Evolutionary conservation across 2,113 vertebrate species (phyloP).

Genomic region (Pleuronectes platessa): DNA sequence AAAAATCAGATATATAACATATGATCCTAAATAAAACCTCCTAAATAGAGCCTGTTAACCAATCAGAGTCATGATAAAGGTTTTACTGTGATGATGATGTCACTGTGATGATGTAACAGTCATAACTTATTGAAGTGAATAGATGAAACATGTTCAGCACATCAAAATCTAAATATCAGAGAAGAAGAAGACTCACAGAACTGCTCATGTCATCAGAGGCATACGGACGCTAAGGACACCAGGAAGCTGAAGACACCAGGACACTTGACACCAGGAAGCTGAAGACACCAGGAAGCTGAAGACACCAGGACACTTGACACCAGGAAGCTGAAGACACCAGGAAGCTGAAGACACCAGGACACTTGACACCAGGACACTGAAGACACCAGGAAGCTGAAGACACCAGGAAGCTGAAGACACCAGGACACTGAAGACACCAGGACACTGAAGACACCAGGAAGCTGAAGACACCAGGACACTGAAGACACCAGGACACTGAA

Average conservation of each 20-base stretch:
- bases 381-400: too few relatives aligned
- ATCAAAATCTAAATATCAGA: not conserved
- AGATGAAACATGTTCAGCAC: not conserved
- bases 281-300: not conserved
- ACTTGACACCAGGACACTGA: not conserved
- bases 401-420: not conserved
- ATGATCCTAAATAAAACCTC: too few relatives aligned
- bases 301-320: too few relatives aligned
- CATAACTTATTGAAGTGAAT: too few relatives aligned
- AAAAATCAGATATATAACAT: too few relatives aligned
- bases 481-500: too few relatives aligned
- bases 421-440: not conserved
- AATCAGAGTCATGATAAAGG: too few relatives aligned
- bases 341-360: not conserved
- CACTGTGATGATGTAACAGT: too few relatives aligned
- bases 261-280: not conserved
- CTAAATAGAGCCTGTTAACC: too few relatives aligned
- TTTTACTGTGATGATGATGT: too few relatives aligned
- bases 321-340: not conserved
- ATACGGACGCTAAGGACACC: not conserved
- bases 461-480: not conserved
- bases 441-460: not conserved
- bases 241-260: not conserved
- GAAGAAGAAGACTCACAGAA: slow-evolving; percentile 50
- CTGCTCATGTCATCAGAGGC: slow-evolving; percentile 60